Evolutionary conservation across 1,140 invertebrate species (phyloP).

Genomic region (Microplitis mediator): DNA sequence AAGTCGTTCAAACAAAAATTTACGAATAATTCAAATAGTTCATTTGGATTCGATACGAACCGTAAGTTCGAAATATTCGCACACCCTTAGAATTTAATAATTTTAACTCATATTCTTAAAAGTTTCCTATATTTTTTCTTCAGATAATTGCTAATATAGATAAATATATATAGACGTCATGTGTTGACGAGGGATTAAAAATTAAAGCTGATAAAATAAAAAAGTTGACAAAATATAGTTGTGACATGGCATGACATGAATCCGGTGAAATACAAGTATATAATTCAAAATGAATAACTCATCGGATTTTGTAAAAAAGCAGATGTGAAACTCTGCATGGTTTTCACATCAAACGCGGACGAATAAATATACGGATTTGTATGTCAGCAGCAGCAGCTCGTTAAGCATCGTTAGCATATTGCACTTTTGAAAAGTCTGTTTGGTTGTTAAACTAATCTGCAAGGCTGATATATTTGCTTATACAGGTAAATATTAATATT

Average conservation of each 20-base stretch:
- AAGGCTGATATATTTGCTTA: not conserved
- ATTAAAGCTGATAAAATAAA: not conserved
- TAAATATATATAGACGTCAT: no score
- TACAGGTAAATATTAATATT: conserved; percentile 1
- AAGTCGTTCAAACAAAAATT: no score
- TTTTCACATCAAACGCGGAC: conserved; percentile 51
- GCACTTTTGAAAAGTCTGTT: conserved; percentile 6
- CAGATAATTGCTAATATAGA: no score
- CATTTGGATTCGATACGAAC: no score
- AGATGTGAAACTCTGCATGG: conserved; percentile 46
- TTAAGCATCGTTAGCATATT: conserved; percentile 33
- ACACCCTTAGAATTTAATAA: no score
- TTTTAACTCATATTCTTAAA: no score
- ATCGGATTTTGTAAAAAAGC: conserved; percentile 57
- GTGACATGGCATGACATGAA: conserved; percentile 45
- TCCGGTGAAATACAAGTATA: conserved; percentile 51
- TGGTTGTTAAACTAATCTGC: conserved; percentile 10
- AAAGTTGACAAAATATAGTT: conserved; percentile 43
- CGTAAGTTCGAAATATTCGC: no score
- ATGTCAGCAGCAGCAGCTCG: conserved; percentile 21
- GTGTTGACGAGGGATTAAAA: not conserved
- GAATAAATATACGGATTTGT: conserved; percentile 57
- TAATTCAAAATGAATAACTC: conserved; percentile 44
- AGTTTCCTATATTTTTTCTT: no score
- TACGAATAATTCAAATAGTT: no score